Evolutionary conservation across 2,888 invertebrate species (phyloP).

Genomic region (Machimus rusticus): DNA sequence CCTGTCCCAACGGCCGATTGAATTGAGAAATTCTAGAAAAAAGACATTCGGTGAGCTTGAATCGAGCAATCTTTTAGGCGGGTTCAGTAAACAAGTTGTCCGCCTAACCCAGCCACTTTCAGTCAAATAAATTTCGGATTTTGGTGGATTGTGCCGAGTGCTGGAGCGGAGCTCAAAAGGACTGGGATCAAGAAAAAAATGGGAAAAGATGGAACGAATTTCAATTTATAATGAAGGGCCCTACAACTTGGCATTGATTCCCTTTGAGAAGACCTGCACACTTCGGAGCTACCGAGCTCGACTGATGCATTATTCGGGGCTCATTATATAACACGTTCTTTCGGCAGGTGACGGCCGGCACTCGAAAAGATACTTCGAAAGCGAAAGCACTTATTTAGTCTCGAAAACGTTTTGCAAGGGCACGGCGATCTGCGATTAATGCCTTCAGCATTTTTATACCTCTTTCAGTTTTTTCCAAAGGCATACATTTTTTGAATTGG

Average conservation of each 20-base stretch:
- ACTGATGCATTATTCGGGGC: conserved; percentile 15
- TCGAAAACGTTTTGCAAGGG: background rate
- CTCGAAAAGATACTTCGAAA: background rate
- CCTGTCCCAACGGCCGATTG: background rate
- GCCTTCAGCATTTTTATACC: background rate
- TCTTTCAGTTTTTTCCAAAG: background rate
- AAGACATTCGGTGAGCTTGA: background rate
- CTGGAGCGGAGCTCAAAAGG: background rate
- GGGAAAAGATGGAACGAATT: conserved; percentile 23
- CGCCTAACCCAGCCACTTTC: background rate
- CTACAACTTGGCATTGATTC: conserved; percentile 8
- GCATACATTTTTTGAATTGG: background rate
- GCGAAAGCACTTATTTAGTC: background rate
- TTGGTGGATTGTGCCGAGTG: background rate
- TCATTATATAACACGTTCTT: conserved; percentile 31
- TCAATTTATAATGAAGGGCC: conserved; percentile 18
- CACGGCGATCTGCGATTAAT: background rate
- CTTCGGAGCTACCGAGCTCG: background rate
- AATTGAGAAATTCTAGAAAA: background rate
- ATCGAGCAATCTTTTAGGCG: background rate
- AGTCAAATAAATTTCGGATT: conserved; percentile 11
- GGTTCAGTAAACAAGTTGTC: background rate
- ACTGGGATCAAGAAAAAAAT: background rate
- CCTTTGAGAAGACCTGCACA: background rate
- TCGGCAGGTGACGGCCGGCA: background rate